These are phyloP conservation scores for Siniperca undulata DNA, from an alignment of 2,797 vertebrate genomes.

Conservation along the genomic window DNA sequence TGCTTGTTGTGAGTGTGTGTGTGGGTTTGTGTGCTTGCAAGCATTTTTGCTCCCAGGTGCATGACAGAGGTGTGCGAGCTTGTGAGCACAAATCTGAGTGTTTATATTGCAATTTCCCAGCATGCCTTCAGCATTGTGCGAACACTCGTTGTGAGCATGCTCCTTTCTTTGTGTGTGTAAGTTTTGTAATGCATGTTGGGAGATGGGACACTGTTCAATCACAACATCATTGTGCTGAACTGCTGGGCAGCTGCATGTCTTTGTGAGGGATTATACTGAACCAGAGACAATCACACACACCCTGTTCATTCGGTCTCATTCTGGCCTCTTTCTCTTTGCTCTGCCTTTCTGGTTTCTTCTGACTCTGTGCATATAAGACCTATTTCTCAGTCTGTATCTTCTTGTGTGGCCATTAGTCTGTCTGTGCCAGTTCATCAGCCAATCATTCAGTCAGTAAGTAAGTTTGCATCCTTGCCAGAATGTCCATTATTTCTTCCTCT, in stretches of 20 bases:
- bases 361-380: not conserved
- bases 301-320: not conserved
- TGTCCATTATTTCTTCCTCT: conserved; percentile 50
- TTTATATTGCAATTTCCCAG: conserved; percentile 39
- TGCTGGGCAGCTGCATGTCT: conserved; percentile 39
- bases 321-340: conserved; percentile 7
- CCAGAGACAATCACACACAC: conserved; percentile 28
- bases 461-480: conserved; percentile 37
- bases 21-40: not conserved
- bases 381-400: conserved; percentile 15
- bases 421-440: conserved; percentile 54
- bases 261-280: conserved; percentile 62
- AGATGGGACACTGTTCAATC: conserved; percentile 35
- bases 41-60: conserved; percentile 17
- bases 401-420: conserved; percentile 7
- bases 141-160: not conserved
- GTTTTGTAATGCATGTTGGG: conserved; percentile 19
- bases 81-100: not conserved
- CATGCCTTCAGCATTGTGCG: not conserved
- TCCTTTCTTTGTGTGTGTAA: not conserved
- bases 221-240: conserved; percentile 30
- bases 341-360: not conserved
- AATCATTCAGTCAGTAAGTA: conserved; percentile 29
- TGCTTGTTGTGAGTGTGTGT: conserved; percentile 8
- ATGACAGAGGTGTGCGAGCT: not conserved